A percentile compares a stretch with the other conserved stretches of the same genome.
These are phyloP conservation scores for Papilio glaucus DNA, from an alignment of 1,140 invertebrate genomes.

Conservation along the genomic window DNA sequence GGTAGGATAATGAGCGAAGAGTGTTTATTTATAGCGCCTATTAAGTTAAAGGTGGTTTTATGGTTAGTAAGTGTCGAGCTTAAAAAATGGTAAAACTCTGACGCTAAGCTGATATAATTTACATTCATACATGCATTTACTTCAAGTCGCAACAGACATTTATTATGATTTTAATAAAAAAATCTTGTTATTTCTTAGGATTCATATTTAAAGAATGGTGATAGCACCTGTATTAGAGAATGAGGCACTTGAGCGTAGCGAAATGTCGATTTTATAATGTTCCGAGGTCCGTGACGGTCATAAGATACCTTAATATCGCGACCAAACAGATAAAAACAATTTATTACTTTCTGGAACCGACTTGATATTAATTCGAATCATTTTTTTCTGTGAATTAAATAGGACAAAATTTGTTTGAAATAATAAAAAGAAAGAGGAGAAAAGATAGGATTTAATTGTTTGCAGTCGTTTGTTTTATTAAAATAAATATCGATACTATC, in stretches of 20 bases:
- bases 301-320: conserved; percentile 37
- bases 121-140: no score
- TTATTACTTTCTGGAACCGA: conserved; percentile 12
- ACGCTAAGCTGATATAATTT: no score
- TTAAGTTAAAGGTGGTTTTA: conserved; percentile 28
- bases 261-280: conserved; percentile 49
- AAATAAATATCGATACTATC: no score
- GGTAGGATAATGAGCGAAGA: conserved; percentile 39
- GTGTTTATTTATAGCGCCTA: conserved; percentile 31
- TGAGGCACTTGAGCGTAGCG: conserved; percentile 63
- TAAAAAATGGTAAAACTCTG: conserved; percentile 2
- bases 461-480: background rate
- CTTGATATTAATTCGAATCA: no score
- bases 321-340: background rate
- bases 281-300: conserved; percentile 41
- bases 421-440: no score
- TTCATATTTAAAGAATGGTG: conserved; percentile 38
- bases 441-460: background rate
- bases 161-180: background rate
- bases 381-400: background rate
- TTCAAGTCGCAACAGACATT: no score
- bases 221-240: conserved; percentile 70
- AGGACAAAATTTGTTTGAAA: background rate
- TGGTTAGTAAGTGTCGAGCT: conserved; percentile 15
- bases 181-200: no score